Evolutionary conservation across 2,888 invertebrate genomes (phyloP).

Genomic region (Sipha maydis): DNA sequence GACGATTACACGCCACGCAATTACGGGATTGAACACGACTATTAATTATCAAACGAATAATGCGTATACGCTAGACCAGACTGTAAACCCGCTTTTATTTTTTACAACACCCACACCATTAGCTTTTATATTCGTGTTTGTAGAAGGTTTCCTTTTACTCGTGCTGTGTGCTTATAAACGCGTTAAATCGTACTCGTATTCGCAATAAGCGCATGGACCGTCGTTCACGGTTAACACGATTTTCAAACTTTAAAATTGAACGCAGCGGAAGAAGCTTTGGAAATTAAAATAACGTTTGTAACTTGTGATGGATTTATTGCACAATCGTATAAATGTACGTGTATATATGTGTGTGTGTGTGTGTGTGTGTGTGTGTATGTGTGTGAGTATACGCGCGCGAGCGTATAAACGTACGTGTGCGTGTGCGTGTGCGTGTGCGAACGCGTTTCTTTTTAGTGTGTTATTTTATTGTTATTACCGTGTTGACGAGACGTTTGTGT

Average conservation of each 20-base stretch:
- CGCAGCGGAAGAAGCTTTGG: neutral
- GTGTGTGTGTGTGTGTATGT: neutral
- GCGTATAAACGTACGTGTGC: neutral
- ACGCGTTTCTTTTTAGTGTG: too few relatives aligned
- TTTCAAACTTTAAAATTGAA: too few relatives aligned
- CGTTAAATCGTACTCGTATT: too few relatives aligned
- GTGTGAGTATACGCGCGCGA: neutral
- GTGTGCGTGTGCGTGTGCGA: neutral
- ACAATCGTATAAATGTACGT: neutral
- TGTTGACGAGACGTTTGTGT: neutral
- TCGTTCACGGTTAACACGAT: neutral
- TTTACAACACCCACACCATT: too few relatives aligned
- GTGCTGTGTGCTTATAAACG: too few relatives aligned
- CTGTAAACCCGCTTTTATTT: too few relatives aligned
- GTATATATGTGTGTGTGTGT: neutral
- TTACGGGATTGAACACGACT: too few relatives aligned
- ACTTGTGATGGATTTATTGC: neutral
- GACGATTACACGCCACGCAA: too few relatives aligned
- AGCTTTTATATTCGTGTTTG: too few relatives aligned
- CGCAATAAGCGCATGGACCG: neutral
- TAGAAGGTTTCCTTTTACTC: too few relatives aligned
- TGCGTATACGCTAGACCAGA: too few relatives aligned
- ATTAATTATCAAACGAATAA: too few relatives aligned
- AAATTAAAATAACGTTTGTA: neutral
- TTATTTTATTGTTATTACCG: neutral